Percentiles rank a stretch among this genome's conserved stretches.
These are phyloP conservation scores for Bradynema listronoti DNA, from an alignment of 1,140 invertebrate genomes.

Conservation along the genomic window DNA sequence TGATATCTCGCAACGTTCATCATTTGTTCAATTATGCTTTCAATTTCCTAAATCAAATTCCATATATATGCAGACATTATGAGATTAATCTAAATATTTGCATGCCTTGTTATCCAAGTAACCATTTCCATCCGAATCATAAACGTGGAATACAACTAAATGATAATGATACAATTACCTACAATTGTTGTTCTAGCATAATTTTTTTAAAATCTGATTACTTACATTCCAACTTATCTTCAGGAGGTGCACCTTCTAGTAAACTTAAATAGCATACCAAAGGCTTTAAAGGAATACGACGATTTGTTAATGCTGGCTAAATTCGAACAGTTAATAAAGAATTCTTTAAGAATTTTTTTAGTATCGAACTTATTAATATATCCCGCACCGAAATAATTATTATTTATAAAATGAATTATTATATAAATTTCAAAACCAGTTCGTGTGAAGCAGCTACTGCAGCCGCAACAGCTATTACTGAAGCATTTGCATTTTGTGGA, in stretches of 20 bases:
- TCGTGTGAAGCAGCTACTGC: slow-evolving; percentile 1
- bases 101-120: slow-evolving; percentile 76
- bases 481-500: slow-evolving; percentile 1
- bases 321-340: slow-evolving; percentile 1
- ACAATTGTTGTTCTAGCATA: slow-evolving; percentile 3
- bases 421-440: slow-evolving; percentile 2
- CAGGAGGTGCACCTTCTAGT: slow-evolving; percentile 84
- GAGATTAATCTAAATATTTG: not conserved
- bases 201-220: slow-evolving; percentile 33
- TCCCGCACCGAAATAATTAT: no score
- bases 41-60: slow-evolving; percentile 53
- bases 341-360: no score
- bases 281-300: slow-evolving; percentile 53
- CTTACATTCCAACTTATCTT: slow-evolving; percentile 95
- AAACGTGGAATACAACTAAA: slow-evolving; percentile 91
- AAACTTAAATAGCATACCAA: slow-evolving; percentile 87
- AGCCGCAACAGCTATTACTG: not conserved
- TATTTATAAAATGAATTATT: no score
- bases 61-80: not conserved
- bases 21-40: slow-evolving; percentile 69
- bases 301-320: slow-evolving; percentile 5
- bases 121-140: slow-evolving; percentile 90
- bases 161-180: slow-evolving; percentile 31
- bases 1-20: slow-evolving; percentile 95
- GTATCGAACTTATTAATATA: no score